Conservation (phyloP, 1,140 invertebrate species). For the Semibalanus balanoides region DNA sequence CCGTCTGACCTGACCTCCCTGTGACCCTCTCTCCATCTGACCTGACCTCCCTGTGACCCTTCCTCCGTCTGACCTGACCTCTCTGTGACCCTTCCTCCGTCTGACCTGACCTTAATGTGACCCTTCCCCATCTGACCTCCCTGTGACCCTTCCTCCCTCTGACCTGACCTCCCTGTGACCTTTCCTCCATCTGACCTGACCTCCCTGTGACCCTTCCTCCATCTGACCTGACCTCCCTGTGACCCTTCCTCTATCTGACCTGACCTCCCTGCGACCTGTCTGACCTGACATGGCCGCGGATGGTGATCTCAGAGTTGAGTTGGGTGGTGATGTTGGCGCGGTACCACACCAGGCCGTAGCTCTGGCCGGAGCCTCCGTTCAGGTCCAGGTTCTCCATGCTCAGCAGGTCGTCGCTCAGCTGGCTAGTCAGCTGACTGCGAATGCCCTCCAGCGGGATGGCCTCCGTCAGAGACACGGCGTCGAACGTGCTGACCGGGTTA, state of each 20-base stretch:
- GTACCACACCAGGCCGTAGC: constrained; percentile 43
- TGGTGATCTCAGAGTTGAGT: constrained; percentile 23
- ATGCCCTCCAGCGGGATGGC: constrained; percentile 22
- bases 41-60: too few species aligned
- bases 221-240: too few species aligned
- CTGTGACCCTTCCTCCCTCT: neutral
- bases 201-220: too few species aligned
- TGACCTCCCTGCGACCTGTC: neutral
- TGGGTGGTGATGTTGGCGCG: constrained; percentile 24
- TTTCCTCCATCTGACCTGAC: too few species aligned
- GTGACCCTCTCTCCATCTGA: too few species aligned
- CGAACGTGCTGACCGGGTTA: constrained; percentile 25
- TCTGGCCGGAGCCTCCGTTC: constrained; percentile 38
- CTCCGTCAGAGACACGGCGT: constrained; percentile 21
- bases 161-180: neutral
- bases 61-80: too few species aligned
- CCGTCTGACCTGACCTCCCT: too few species aligned
- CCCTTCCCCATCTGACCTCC: too few species aligned
- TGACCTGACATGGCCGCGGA: constrained; percentile 31
- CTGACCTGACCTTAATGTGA: too few species aligned
- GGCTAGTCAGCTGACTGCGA: constrained; percentile 8
- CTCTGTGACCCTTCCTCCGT: too few species aligned
- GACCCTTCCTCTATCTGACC: neutral
- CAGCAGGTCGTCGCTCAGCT: constrained; percentile 9
- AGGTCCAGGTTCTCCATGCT: constrained; percentile 43